phyloP scores from a whole-genome alignment of 2,797 vertebrate genomes.

The Lepidocolaptes lacrymiger region DNA sequence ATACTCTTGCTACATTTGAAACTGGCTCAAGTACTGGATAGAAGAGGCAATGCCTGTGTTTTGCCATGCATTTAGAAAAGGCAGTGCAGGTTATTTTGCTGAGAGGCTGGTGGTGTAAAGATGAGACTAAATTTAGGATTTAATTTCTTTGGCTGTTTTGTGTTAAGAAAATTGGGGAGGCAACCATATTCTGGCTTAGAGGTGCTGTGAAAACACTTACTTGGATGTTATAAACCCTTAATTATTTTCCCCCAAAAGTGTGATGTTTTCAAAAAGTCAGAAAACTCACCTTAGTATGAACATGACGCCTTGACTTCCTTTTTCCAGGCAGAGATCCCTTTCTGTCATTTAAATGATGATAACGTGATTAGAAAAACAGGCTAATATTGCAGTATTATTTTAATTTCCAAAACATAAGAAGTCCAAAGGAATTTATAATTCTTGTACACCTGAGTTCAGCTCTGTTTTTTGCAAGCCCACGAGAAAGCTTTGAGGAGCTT shows the following conservation, averaged over 20 bases:
- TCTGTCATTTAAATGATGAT: not conserved
- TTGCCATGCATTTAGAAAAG: not conserved
- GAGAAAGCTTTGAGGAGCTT: not conserved
- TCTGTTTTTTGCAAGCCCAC: not conserved
- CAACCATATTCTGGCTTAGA: not conserved
- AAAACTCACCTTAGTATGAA: fast-evolving
- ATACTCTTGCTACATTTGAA: not conserved
- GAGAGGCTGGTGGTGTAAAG: not conserved
- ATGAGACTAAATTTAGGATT: not conserved
- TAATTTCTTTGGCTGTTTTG: not conserved
- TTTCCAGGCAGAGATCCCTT: not conserved
- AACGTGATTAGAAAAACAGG: not conserved
- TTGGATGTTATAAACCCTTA: not conserved
- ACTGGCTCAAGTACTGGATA: not conserved
- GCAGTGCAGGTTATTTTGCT: not conserved
- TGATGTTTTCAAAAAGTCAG: not conserved
- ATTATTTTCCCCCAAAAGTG: not conserved
- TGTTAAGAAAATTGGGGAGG: not conserved
- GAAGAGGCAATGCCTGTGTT: not conserved
- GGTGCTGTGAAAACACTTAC: not conserved
- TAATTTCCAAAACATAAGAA: not conserved
- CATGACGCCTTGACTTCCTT: not conserved
- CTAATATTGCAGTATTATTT: not conserved
- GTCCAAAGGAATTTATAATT: not conserved
- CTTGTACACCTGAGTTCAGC: not conserved